phyloP scores from a whole-genome alignment of 2,888 invertebrate genomes.

The Patella caerulea region DNA sequence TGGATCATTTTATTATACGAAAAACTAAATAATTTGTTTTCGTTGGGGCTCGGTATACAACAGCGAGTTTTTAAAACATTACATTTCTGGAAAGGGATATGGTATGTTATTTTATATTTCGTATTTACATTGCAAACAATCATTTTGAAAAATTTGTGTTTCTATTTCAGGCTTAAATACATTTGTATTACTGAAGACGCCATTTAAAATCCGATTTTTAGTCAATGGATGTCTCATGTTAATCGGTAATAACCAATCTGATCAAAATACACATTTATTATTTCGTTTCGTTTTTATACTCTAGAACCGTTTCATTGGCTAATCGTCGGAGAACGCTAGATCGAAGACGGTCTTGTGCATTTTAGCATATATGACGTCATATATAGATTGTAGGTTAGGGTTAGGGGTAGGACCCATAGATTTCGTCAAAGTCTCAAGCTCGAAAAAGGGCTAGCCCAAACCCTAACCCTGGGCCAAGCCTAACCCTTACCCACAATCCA shows the following conservation, averaged over 20 bases:
- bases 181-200: constrained; percentile 49
- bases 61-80: background rate
- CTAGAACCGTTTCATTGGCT: no score
- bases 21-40: no score
- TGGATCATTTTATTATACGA: no score
- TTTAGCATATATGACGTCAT: no score
- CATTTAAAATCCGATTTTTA: constrained; percentile 47
- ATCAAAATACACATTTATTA: background rate
- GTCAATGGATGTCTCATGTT: constrained; percentile 58
- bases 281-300: constrained; percentile 6
- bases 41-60: background rate
- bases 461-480: no score
- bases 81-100: background rate
- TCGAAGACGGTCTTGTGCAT: no score
- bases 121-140: background rate
- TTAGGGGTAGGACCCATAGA: no score
- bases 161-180: constrained; percentile 54
- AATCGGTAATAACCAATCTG: constrained; percentile 41
- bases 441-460: no score
- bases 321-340: no score
- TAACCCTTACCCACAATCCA: no score
- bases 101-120: background rate
- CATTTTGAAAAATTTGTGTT: background rate
- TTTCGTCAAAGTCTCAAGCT: no score
- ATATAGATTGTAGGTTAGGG: no score